Base-by-base conservation (phyloP, 1,140 invertebrate genomes). In the Amphibalanus amphitrite region DNA sequence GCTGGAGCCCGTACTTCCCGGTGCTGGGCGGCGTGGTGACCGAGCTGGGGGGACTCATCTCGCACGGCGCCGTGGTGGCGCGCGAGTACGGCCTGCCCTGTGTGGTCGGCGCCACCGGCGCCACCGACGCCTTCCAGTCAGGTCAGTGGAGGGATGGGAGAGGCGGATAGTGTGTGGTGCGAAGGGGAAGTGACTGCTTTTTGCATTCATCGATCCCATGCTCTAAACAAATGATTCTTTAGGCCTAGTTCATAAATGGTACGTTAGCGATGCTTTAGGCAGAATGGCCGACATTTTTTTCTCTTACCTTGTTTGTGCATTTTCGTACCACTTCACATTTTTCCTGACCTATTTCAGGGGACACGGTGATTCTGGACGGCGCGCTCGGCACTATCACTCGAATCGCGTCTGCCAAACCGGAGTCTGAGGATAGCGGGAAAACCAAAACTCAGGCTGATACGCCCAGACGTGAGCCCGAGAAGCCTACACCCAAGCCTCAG, bases 1-100 rank as follows among this genome's bases (percentile, higher is more conserved):
- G 88, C 25, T 94, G 91, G 91, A 88, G 88, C 26, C 90, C 91
- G 0, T 93, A 91, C 78, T 94, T 93, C 77, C 90, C 91, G 0
- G 81, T 93, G 13, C 78, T 93, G 8, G 80, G 83, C 1, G 92
- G 90, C 26, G 84, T 94, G 23, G 87, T 92, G 6, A 93, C 91
- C 0, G 91, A 94, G 80, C 80, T 92, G 10, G 91, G 91, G 28
- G 91, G 92, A 67, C 82, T 93, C 0, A 86, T 93, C 73, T 92
- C 90, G 65, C 91, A 94, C 77, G 91, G 90, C 69, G 90, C 91
- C 70, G 91, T 93, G 0, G 89, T 93, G n/a, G 91, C 91, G 1
- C 82, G 91, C 74, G 91, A 93, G 80, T 93, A 91, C 79, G 90
- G 90, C 0, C 77, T 93, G 29, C 91, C 91, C 0, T 92, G 90